A percentile compares a stretch with the other conserved stretches of the same genome.
phyloP scores from a whole-genome alignment of 2,113 vertebrate genomes.

The Eupsittula cactorum region DNA sequence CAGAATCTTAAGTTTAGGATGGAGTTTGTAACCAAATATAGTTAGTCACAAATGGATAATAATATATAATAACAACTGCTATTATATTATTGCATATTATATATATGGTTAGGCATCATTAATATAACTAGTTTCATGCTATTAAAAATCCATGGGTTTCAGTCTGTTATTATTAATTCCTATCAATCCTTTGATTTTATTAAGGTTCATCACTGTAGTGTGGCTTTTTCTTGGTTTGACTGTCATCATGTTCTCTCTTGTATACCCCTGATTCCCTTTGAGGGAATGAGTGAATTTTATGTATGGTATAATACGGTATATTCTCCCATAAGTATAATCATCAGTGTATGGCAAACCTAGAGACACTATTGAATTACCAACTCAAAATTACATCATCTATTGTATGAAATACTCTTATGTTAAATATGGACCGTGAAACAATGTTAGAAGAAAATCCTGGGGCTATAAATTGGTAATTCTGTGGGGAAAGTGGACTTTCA shows the following conservation, averaged over 20 bases:
- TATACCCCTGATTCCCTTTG: background rate
- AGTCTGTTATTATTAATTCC: background rate
- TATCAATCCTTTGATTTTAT: background rate
- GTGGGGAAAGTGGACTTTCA: background rate
- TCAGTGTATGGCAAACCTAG: background rate
- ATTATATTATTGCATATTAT: background rate
- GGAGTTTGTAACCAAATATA: background rate
- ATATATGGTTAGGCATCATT: background rate
- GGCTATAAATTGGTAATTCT: background rate
- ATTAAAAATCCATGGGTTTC: background rate
- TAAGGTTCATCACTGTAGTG: background rate
- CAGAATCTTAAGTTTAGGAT: background rate
- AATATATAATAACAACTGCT: background rate
- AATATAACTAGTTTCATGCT: background rate
- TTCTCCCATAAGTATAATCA: background rate
- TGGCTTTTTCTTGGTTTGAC: background rate
- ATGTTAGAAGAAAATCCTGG: background rate
- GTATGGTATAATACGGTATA: background rate
- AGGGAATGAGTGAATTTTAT: background rate
- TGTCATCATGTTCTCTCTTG: background rate
- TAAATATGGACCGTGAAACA: background rate
- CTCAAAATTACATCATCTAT: background rate
- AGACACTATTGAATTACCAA: background rate
- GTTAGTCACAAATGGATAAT: background rate
- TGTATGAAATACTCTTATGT: background rate